Conservation (phyloP, 2,113 vertebrate genomes). For the Electrona antarctica region DNA sequence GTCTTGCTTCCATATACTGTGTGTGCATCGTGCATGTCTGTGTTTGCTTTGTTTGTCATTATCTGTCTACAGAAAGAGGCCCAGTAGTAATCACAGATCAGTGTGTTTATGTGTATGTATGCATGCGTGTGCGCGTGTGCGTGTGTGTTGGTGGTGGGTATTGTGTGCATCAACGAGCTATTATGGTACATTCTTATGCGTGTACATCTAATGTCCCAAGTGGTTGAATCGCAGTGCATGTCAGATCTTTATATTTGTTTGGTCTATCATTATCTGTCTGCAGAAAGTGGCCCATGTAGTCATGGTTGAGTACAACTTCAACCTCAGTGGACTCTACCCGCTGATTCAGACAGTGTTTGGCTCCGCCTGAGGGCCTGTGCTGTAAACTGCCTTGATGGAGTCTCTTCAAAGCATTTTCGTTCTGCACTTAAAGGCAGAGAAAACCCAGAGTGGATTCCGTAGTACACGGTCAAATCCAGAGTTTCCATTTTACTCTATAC, state of each 20-base stretch:
- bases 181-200: too few species aligned
- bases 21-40: conserved; percentile 10
- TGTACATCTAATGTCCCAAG: too few species aligned
- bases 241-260: background rate
- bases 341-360: conserved; percentile 53
- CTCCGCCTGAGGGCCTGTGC: conserved; percentile 37
- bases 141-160: too few species aligned
- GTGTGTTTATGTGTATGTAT: conserved; percentile 8
- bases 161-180: too few species aligned
- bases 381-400: conserved; percentile 16
- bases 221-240: too few species aligned
- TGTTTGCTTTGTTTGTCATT: conserved; percentile 31
- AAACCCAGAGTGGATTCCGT: background rate
- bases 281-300: background rate
- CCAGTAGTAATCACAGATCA: conserved; percentile 5
- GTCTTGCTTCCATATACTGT: background rate
- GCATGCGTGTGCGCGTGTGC: too few species aligned
- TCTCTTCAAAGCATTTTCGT: conserved; percentile 39
- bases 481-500: background rate
- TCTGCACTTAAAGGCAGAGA: conserved; percentile 20
- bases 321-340: conserved; percentile 36
- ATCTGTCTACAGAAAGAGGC: conserved; percentile 24
- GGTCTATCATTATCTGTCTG: background rate
- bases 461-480: too few species aligned
- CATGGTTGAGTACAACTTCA: conserved; percentile 22